These are phyloP conservation scores for Halcyon chelicuti DNA, from an alignment of 2,797 vertebrate genomes.

Conservation along the genomic window DNA sequence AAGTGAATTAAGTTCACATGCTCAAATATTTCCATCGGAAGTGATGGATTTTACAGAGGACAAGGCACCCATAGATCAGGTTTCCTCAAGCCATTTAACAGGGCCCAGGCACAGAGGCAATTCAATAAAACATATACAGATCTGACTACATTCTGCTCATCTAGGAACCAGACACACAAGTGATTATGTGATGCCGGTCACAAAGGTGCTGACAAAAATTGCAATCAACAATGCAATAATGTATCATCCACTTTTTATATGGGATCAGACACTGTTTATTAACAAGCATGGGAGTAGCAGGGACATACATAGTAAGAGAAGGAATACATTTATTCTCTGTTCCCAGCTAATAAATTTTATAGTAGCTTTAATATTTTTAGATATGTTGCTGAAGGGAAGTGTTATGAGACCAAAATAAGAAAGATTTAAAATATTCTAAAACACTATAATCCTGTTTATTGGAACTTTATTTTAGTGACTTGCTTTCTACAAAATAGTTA, in stretches of 20 bases:
- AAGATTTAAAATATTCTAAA: slow-evolving; percentile 35
- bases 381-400: slow-evolving; percentile 34
- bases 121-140: slow-evolving; percentile 22
- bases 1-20: slow-evolving; percentile 30
- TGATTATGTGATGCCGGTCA: background rate
- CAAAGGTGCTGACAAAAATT: slow-evolving; percentile 53
- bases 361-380: slow-evolving; percentile 37
- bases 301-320: slow-evolving; percentile 11
- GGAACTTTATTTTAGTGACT: background rate
- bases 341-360: slow-evolving; percentile 64
- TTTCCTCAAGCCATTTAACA: slow-evolving; percentile 40
- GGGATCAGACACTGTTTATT: slow-evolving; percentile 12
- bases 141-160: background rate
- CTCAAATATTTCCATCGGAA: slow-evolving; percentile 13
- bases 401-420: slow-evolving; percentile 1
- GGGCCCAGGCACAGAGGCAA: slow-evolving; percentile 16
- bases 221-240: background rate
- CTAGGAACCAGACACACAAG: slow-evolving; percentile 12
- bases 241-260: slow-evolving; percentile 23
- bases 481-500: background rate
- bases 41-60: slow-evolving; percentile 45
- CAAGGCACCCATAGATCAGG: slow-evolving; percentile 9
- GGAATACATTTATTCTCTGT: slow-evolving; percentile 21
- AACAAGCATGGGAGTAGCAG: background rate
- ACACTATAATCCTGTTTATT: slow-evolving; percentile 17